Evolutionary conservation across 2,888 invertebrate genomes (phyloP).

Genomic region (Bembecia ichneumoniformis): DNA sequence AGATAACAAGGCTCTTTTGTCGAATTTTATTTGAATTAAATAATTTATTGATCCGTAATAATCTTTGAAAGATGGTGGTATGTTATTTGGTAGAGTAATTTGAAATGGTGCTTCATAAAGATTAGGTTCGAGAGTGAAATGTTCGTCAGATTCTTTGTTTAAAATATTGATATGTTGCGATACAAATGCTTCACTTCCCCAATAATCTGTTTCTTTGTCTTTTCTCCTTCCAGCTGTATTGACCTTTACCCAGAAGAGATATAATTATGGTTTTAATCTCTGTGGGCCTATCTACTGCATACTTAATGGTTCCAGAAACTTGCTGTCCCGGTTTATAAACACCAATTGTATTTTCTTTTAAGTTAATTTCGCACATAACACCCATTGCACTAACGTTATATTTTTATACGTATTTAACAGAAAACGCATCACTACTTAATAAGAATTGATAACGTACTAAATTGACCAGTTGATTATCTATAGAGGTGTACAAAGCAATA

Average conservation of each 20-base stretch:
- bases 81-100: neutral
- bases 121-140: neutral
- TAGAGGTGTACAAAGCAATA: too few relatives aligned
- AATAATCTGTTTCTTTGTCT: neutral
- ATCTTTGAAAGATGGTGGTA: neutral
- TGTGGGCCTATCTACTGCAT: conserved; percentile 16
- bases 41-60: neutral
- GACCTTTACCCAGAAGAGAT: conserved; percentile 18
- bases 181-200: neutral
- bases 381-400: conserved; percentile 14
- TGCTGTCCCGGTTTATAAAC: conserved; percentile 14
- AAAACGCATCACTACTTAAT: too few relatives aligned
- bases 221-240: neutral
- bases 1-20: neutral
- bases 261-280: conserved; percentile 16
- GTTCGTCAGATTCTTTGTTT: neutral
- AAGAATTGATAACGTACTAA: too few relatives aligned
- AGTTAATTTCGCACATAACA: conserved; percentile 20
- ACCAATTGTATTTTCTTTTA: conserved; percentile 12
- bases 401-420: too few relatives aligned
- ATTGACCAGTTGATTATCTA: too few relatives aligned
- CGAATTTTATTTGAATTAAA: neutral
- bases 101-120: neutral
- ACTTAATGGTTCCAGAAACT: conserved; percentile 19
- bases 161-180: neutral